Base-by-base conservation (phyloP, 2,113 vertebrate species). In the Corythoichthys haematopterus region DNA sequence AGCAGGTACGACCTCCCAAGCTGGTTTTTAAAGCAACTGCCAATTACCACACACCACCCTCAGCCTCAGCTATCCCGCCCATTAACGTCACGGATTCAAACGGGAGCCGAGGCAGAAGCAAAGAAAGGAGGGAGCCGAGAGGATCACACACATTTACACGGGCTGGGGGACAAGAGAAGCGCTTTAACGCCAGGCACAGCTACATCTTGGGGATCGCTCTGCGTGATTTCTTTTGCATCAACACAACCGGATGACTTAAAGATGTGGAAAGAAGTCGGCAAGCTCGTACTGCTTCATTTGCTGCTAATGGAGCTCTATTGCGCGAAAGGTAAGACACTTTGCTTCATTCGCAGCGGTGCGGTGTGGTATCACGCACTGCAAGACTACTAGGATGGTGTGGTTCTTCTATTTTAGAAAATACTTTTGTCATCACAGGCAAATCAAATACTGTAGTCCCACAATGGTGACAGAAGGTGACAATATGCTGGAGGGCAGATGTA, bases 251-350 rank as follows among this genome's bases (percentile, higher is more conserved):
- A 43, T 84, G 77, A 88, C 83, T 70, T 84, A 85, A 89, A 85
- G 76, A 92, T 93, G 92, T 90, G 90, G 90, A 86, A 87, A 11
- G 81, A 86, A 70, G 75, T 88, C 72, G 85, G 88, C 37, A 90
- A 89, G 80, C 86, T 93, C 5, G 67, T 91, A 78, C 81, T 92
- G 3, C 71, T 92, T 37, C 88, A 91, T 84, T 68, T 91, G 79
- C 74, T 93, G 55, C 85, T 93, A 64, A 71, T 78, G 88, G 88
- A 90, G 84, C 82, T 89, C 66, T 80, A 76, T 11, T 65, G 76
- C 79, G 77, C 76, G 33, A 70, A 83, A 90, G 90, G 91, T 92
- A 80, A 79, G 87, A 56, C 62, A 70, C 70, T 37, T 3, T 33
- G n/a, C 59, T n/a, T 28, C n/a, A 28, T 14, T 15, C n/a, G 43